Conservation (phyloP, 1,140 invertebrate genomes). For the Monomorium pharaonis region DNA sequence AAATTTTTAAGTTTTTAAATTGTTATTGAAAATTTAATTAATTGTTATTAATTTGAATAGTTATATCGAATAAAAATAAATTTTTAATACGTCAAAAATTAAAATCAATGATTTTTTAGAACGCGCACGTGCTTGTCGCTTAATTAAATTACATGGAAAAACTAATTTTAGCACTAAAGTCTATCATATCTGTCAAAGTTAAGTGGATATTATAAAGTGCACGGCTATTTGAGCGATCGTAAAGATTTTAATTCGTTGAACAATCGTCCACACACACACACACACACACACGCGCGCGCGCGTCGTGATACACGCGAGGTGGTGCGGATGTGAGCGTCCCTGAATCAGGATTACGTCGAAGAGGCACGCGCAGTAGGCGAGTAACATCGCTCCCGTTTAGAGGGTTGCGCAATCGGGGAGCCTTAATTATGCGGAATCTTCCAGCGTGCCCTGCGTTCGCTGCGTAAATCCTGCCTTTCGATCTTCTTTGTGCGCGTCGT, state of each 20-base stretch:
- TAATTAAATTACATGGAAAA: neutral
- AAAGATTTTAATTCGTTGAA: neutral
- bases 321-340: neutral
- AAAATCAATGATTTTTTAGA: neutral
- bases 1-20: too few relatives aligned
- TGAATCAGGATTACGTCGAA: neutral
- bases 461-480: constrained; percentile 47
- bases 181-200: neutral
- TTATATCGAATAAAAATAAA: too few relatives aligned
- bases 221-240: neutral
- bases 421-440: constrained; percentile 20
- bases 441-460: neutral
- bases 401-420: constrained; percentile 9
- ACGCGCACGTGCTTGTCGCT: neutral
- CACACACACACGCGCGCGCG: too few relatives aligned
- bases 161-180: neutral
- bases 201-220: neutral
- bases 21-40: too few relatives aligned
- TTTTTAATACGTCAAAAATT: too few relatives aligned
- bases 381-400: constrained; percentile 25
- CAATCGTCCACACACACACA: neutral
- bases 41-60: too few relatives aligned
- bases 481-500: constrained; percentile 22
- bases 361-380: neutral
- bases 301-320: neutral